Evolutionary conservation across 2,113 vertebrate genomes (phyloP).

Genomic region (Chamaea fasciata): DNA sequence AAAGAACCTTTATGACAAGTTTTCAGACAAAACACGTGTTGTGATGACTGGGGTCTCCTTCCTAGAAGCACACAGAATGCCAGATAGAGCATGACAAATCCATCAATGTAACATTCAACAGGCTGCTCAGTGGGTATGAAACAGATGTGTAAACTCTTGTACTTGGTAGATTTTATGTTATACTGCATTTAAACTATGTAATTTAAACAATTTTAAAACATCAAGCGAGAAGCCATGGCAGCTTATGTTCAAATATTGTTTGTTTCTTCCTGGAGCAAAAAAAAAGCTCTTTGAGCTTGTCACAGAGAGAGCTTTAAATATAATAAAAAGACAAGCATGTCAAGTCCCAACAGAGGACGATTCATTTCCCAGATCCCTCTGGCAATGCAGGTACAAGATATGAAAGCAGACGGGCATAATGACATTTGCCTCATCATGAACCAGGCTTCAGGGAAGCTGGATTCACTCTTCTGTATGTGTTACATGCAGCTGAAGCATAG

Average conservation of each 20-base stretch:
- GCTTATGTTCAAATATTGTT: background rate
- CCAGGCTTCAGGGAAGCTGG: slow-evolving; percentile 57
- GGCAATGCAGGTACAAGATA: slow-evolving; percentile 69
- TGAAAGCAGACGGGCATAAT: slow-evolving; percentile 71
- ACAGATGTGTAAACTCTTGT: background rate
- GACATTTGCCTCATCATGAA: slow-evolving; percentile 69
- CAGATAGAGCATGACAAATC: background rate
- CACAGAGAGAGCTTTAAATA: slow-evolving; percentile 10
- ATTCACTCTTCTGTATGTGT: slow-evolving; percentile 56
- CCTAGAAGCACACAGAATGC: background rate
- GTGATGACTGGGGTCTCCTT: background rate
- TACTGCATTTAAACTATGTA: background rate
- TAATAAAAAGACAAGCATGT: slow-evolving; percentile 54
- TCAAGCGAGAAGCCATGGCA: background rate
- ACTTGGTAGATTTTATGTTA: background rate
- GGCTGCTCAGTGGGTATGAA: background rate
- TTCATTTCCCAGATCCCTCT: slow-evolving; percentile 63
- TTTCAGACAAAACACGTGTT: background rate
- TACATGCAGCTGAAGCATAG: slow-evolving; percentile 57
- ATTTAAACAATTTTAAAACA: background rate
- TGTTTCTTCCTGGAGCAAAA: background rate
- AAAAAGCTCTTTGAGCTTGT: slow-evolving; percentile 8
- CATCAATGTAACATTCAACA: background rate
- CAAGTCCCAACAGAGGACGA: slow-evolving; percentile 34
- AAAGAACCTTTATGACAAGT: background rate